Percentiles rank a stretch among this genome's conserved stretches.
Conservation (phyloP, 2,888 invertebrate genomes). For the Vanessa cardui region DNA sequence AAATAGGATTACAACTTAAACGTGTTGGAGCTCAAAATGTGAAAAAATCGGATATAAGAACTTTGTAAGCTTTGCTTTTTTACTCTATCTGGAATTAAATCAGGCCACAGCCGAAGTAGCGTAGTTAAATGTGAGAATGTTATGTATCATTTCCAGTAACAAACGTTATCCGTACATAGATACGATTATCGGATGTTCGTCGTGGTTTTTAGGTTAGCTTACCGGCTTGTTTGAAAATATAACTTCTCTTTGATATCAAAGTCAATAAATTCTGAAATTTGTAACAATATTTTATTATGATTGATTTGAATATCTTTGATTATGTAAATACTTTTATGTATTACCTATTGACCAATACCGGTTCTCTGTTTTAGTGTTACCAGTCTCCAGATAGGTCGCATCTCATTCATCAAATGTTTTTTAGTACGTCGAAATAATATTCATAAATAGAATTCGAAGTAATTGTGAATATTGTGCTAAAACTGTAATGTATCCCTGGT, state of each 20-base stretch:
- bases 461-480: too few species aligned
- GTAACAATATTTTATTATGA: too few species aligned
- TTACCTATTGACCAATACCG: too few species aligned
- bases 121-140: not conserved
- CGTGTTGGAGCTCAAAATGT: conserved; percentile 31
- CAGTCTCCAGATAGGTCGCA: too few species aligned
- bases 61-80: conserved; percentile 21
- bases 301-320: too few species aligned
- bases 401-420: too few species aligned
- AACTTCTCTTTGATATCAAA: not conserved
- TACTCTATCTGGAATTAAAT: conserved; percentile 14
- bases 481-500: too few species aligned
- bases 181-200: not conserved
- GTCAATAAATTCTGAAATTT: too few species aligned
- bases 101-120: not conserved
- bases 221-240: not conserved
- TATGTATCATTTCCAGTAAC: conserved; percentile 8
- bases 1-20: conserved; percentile 35
- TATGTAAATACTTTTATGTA: too few species aligned
- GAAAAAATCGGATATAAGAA: conserved; percentile 22
- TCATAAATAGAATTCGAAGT: too few species aligned
- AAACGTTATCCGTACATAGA: not conserved
- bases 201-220: not conserved
- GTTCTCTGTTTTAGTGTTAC: too few species aligned
- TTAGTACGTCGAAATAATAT: too few species aligned